Evolutionary conservation across 1,140 invertebrate species (phyloP).

Genomic region (Drosophila bifasciata): DNA sequence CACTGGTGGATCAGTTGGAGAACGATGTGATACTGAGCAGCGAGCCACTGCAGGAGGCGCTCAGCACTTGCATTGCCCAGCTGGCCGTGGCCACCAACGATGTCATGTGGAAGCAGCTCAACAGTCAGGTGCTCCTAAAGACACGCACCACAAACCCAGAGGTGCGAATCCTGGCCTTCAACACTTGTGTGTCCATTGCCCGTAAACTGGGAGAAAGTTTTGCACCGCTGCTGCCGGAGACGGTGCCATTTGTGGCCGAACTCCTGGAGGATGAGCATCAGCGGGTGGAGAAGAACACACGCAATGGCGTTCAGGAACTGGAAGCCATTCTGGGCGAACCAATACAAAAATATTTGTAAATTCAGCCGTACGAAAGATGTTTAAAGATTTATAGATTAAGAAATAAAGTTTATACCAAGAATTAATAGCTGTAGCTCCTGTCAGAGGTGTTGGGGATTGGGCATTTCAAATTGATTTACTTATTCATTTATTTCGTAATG

Average conservation of each 20-base stretch:
- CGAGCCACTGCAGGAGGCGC: slow-evolving; percentile 85
- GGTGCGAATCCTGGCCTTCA: slow-evolving; percentile 86
- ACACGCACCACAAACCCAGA: slow-evolving; percentile 90
- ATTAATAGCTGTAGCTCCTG: too few relatives aligned
- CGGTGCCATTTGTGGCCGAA: slow-evolving; percentile 93
- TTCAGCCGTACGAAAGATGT: not conserved
- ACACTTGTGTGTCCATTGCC: slow-evolving; percentile 89
- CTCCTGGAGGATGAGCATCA: slow-evolving; percentile 93
- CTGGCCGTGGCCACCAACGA: slow-evolving; percentile 94
- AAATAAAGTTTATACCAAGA: too few relatives aligned
- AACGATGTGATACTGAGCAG: slow-evolving; percentile 87
- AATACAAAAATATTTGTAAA: slow-evolving; percentile 92
- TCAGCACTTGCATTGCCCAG: slow-evolving; percentile 92
- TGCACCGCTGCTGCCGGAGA: slow-evolving; percentile 91
- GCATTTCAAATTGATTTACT: too few relatives aligned
- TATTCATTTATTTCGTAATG: slow-evolving; percentile 41
- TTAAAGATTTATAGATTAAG: slow-evolving; percentile 1
- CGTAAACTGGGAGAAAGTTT: slow-evolving; percentile 92
- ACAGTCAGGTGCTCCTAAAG: slow-evolving; percentile 95
- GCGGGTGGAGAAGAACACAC: slow-evolving; percentile 90
- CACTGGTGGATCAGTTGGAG: slow-evolving; percentile 94
- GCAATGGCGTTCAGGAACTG: slow-evolving; percentile 90
- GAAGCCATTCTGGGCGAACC: slow-evolving; percentile 93
- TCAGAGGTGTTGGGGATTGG: too few relatives aligned
- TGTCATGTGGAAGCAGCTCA: slow-evolving; percentile 93